Base-by-base conservation (phyloP, 2,797 vertebrate genomes). In the Rousettus madagascariensis region DNA sequence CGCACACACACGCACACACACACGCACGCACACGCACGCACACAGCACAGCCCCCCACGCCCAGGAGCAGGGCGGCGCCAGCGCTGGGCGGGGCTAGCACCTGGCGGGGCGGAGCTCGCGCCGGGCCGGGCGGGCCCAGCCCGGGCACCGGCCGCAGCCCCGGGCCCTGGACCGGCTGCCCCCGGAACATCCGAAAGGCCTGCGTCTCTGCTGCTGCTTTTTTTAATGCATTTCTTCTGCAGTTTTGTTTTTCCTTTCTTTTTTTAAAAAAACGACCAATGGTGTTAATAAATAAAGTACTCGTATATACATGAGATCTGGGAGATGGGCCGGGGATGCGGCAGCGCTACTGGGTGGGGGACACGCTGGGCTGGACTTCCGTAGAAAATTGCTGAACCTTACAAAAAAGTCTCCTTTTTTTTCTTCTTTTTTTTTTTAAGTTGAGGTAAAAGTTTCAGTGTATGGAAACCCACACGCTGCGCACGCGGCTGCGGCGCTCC, bases 231-330 rank as follows among this genome's bases (percentile, higher is more conserved):
- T 96, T 90, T 97, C 97, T 93, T 94, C 66, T 94, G 95, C 53
- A 83, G 38, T 94, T 97, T 36, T 86, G 12, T 69, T 63, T 96
- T 63, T 87, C 22, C 79, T 85, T 96, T 91, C 11, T 92, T 61
- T 72, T 96, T 96, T 94, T 78, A 2, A 96, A 96, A 97, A 97
- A 97, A 97, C 30, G 94, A 98, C 95, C 95, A 88, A 83, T 97
- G 97, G 77, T 98, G 96, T 98, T 98, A 99, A 99, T 98, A 99
- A 99, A 99, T 99, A 98, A 98, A 98, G 88, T 95, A 94, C 95
- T 98, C 97, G 68, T 98, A 98, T 98, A 97, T 98, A 99, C 98
- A 99, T 6, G 92, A 95, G 96, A 77, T 90, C 12, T 97, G 96
- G 97, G 78, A 46, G 74, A 55, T 33, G 93, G 94, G 74, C 97